These are phyloP conservation scores for Aspiorhynchus laticeps DNA, from an alignment of 2,113 vertebrate species.

Conservation along the genomic window DNA sequence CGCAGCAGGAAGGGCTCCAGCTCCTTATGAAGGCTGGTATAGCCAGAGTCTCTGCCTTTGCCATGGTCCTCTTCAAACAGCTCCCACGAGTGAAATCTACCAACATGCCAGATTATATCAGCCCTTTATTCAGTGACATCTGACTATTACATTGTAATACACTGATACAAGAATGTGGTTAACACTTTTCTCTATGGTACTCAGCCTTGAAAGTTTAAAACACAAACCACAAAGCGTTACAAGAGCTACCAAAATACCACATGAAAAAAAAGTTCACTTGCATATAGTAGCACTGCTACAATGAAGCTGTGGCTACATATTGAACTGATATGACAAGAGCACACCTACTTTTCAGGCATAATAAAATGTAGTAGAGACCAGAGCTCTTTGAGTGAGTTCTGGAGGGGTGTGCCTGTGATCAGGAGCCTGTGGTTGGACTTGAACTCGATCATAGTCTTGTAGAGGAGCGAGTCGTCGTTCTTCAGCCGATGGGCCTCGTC, in stretches of 20 bases:
- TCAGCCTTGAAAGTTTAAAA: background rate
- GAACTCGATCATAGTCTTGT: constrained; percentile 98
- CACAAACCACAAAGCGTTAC: background rate
- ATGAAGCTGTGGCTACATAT: background rate
- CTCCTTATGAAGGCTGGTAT: constrained; percentile 96
- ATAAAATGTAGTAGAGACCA: constrained; percentile 99
- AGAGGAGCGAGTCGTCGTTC: constrained; percentile 96
- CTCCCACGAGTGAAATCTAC: constrained; percentile 97
- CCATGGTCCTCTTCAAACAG: constrained; percentile 97
- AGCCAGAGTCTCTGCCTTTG: constrained; percentile 94
- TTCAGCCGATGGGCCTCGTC: constrained; percentile 98
- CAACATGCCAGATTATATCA: background rate
- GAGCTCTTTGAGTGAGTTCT: constrained; percentile 98
- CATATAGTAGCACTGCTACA: background rate
- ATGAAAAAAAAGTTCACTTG: background rate
- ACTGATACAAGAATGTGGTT: background rate
- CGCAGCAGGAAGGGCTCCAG: constrained; percentile 96
- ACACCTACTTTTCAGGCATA: constrained; percentile 98
- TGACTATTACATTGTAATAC: background rate
- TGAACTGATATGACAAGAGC: background rate
- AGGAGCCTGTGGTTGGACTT: constrained; percentile 97
- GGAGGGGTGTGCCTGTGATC: constrained; percentile 96
- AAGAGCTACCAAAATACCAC: background rate
- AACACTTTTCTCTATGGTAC: background rate
- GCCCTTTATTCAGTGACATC: background rate